Base-by-base conservation (phyloP, 2,797 vertebrate genomes). In the Siniperca scherzeri region DNA sequence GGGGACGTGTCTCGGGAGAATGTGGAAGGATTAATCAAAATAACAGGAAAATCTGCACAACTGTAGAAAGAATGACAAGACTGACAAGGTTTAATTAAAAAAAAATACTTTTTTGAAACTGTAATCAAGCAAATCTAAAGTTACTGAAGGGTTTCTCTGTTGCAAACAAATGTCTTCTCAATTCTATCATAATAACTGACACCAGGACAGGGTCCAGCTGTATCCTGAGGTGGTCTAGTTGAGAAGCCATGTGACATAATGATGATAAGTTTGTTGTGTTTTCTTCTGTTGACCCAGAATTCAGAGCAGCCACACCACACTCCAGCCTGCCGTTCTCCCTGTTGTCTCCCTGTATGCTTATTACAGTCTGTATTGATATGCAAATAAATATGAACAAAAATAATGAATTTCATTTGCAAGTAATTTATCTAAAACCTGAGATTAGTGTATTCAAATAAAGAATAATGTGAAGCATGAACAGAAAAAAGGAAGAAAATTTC, bases 1-100 rank as follows among this genome's bases (percentile, higher is more conserved):
- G 50, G 38, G 74, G 86, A 80, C 22, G 61, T 60, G 67, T 71
- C 62, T 57, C 60, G 2, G 85, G 70, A 81, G 84, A 64, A n/a
- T 48, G 70, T 22, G 52, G 19, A 21, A 21, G 48, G 76, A 65
- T 71, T 80, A 48, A 77, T 67, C 33, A 70, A 55, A 84, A 78
- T 27, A 65, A 72, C 62, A 46, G 42, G 42, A 17, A 48, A 56
- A 56, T 53, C 9, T 9, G 19, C 46, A 21, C 57, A 82, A 13
- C 57, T 57, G 30, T 21, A 64, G 44, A 40, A 38, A 33, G 36
- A 66, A 33, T 22, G 30, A 44, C 17, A 38, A 11, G 52, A 64
- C 1, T 27, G 7, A 27, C 61, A 36, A 4, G 36, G 1, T 71
- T 60, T 44, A 7, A 59, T 77, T 10, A 7, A 8, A 67, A 70